phyloP scores from a whole-genome alignment of 2,113 vertebrate species.

The Geothlypis trichas region DNA sequence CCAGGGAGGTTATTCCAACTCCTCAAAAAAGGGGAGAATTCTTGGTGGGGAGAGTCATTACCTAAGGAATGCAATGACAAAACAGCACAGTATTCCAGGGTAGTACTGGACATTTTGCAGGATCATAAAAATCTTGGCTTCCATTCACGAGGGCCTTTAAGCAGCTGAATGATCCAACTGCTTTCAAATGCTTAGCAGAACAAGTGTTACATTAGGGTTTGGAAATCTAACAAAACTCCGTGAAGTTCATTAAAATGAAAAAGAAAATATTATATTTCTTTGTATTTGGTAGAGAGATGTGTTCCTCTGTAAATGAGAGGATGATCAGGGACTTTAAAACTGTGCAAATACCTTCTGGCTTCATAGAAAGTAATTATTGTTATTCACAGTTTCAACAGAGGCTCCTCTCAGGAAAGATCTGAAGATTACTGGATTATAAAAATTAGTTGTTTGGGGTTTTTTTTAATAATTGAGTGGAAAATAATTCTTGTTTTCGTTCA shows the following conservation, averaged over 20 bases:
- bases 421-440: neutral
- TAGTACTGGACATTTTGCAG: slow-evolving; percentile 14
- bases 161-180: neutral
- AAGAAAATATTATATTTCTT: neutral
- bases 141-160: neutral
- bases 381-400: neutral
- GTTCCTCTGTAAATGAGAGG: neutral
- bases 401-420: neutral
- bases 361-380: neutral
- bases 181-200: neutral
- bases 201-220: slow-evolving; percentile 7
- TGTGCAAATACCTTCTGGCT: neutral
- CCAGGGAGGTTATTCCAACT: neutral
- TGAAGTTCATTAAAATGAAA: neutral
- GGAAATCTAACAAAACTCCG: neutral
- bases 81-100: slow-evolving; percentile 8
- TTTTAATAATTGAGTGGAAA: neutral
- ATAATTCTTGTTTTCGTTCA: neutral
- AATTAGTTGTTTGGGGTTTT: neutral
- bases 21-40: neutral
- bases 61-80: slow-evolving; percentile 40
- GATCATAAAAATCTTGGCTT: slow-evolving; percentile 49
- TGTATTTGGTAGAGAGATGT: neutral
- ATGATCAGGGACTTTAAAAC: neutral
- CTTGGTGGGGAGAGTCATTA: slow-evolving; percentile 26